Evolutionary conservation across 2,888 invertebrate species (phyloP), one percentile per base, ranked within the genome.

Genomic region (Hoplodrina blanda): DNA sequence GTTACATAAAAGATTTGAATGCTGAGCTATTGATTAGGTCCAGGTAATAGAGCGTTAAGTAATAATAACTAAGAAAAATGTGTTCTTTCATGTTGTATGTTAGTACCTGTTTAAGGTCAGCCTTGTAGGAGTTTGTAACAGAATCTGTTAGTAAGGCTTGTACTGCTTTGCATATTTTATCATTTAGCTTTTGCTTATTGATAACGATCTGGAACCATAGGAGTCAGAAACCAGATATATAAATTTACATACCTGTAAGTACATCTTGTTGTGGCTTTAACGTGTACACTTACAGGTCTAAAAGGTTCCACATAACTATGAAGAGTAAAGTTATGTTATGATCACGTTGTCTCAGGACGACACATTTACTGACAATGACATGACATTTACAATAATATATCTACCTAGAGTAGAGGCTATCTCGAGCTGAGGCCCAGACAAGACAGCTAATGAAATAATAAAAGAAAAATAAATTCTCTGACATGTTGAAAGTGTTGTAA

Each of bases 381-480:
- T 69, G 66, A 71, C 65, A 78, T 75, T 78, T 75, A 81, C 72
- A 78, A 71, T 75, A 72, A 62, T 69, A 78, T 62, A 66, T 20
- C 41, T 54, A 66, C 25, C 41, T 54, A 66, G 56, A 20, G 56
- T 54, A 66, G 56, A 20, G 56, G 62, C 66, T 64, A 68, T 68
- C 70, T 69, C 53, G n/a, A 49, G 55, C 49, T 63, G 68, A 72
- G 56, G 63, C 49, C 60, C 20, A 60, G 53, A 62, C 54, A 62
- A 71, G 62, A 79, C 67, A 71, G 33, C 55, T 75, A 75, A 77
- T 73, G 66, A 69, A 65, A 80, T 69, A 67, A 80, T 69, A 62
- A 57, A 53, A 69, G 70, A 74, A 78, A 73, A 73, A 78, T 70
- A 55, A 68, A 77, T 77, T 83, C 53, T 66, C 20, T 11, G 8